Evolutionary conservation across 2,113 vertebrate genomes (phyloP).

Genomic region (Strix aluco): DNA sequence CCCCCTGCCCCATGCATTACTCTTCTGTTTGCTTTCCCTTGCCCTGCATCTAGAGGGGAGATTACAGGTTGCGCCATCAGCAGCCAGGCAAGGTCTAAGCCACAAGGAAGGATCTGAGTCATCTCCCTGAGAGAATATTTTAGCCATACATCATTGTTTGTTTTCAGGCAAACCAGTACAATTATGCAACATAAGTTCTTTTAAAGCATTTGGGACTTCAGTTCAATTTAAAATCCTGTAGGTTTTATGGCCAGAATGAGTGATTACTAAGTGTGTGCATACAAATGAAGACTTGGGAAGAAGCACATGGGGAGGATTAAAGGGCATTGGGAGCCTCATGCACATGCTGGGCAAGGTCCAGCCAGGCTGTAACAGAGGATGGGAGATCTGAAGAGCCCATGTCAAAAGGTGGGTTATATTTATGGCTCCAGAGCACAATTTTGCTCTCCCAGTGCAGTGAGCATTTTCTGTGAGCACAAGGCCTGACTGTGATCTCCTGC

Average conservation of each 20-base stretch:
- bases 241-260: conserved; percentile 70
- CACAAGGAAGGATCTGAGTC: conserved; percentile 58
- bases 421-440: background rate
- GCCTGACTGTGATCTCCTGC: background rate
- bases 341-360: background rate
- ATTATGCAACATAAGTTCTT: conserved; percentile 79
- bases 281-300: conserved; percentile 46
- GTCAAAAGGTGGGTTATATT: conserved; percentile 24
- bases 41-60: background rate
- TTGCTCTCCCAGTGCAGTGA: background rate
- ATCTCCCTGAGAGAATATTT: conserved; percentile 65
- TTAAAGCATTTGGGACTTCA: conserved; percentile 72
- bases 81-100: conserved; percentile 37
- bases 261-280: conserved; percentile 56
- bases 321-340: conserved; percentile 31
- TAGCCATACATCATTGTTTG: conserved; percentile 70
- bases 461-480: background rate
- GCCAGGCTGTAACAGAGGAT: background rate
- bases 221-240: conserved; percentile 76
- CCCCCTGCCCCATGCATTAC: background rate
- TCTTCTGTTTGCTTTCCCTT: conserved; percentile 10
- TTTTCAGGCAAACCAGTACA: conserved; percentile 70
- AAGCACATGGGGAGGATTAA: conserved; percentile 44
- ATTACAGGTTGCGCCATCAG: conserved; percentile 44
- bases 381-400: background rate